These are phyloP conservation scores for Scaptomyza flava DNA, from an alignment of 2,888 invertebrate species.

Conservation along the genomic window DNA sequence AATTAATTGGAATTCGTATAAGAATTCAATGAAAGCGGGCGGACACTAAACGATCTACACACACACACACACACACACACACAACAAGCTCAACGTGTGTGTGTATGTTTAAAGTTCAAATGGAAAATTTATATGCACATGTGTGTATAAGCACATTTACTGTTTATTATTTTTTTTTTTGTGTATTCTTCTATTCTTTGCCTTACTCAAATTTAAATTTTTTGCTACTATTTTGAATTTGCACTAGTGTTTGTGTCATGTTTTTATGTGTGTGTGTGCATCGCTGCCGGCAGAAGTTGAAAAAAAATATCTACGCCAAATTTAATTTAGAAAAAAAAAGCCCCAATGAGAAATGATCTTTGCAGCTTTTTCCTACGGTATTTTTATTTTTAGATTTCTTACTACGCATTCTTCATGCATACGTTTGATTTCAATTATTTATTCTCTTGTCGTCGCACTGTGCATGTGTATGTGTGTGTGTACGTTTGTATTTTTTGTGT, in stretches of 20 bases:
- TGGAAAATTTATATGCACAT: conserved; percentile 49
- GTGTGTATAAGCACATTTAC: conserved; percentile 48
- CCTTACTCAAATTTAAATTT: conserved; percentile 63
- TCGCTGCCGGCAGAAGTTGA: conserved; percentile 33
- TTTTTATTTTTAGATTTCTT: conserved; percentile 47
- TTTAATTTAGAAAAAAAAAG: conserved; percentile 12
- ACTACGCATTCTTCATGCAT: conserved; percentile 65
- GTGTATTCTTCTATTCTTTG: conserved; percentile 19
- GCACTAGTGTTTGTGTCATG: conserved; percentile 22
- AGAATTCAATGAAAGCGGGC: conserved; percentile 77
- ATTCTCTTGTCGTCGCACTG: conserved; percentile 17
- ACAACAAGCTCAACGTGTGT: conserved; percentile 8
- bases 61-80: conserved; percentile 14
- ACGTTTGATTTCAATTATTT: conserved; percentile 48
- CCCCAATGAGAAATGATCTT: conserved; percentile 55
- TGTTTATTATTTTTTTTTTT: conserved; percentile 28
- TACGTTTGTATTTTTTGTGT: conserved; percentile 14
- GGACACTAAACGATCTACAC: conserved; percentile 25
- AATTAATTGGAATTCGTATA: conserved; percentile 79
- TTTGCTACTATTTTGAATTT: conserved; percentile 52
- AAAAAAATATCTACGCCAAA: neutral
- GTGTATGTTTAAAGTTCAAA: conserved; percentile 75
- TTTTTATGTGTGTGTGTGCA: conserved; percentile 22
- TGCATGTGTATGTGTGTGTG: conserved; percentile 9
- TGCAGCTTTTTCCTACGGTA: conserved; percentile 25